These are phyloP conservation scores for Drosophila pegasa DNA, from an alignment of 2,888 invertebrate genomes.

Conservation along the genomic window DNA sequence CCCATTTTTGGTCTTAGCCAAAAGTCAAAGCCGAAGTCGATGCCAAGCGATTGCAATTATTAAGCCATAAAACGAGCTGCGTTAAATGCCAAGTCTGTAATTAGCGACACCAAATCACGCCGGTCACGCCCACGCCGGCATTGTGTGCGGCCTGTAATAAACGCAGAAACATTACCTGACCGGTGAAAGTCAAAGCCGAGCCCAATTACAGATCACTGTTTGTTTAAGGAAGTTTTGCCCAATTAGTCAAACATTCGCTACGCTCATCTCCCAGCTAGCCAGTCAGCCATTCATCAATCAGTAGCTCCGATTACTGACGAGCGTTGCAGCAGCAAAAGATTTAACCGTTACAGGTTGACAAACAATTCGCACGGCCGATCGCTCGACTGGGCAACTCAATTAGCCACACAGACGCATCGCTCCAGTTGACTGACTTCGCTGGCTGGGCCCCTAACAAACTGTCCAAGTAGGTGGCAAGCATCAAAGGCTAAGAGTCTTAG, in stretches of 20 bases:
- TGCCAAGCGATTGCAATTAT: conserved; percentile 70
- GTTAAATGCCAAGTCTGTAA: conserved; percentile 78
- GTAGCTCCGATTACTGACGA: conserved; percentile 65
- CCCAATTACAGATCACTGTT: conserved; percentile 50
- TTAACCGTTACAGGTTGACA: conserved; percentile 77
- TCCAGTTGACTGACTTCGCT: conserved; percentile 71
- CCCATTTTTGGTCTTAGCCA: conserved; percentile 28
- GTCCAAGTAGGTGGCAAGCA: conserved; percentile 73
- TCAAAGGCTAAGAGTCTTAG: conserved; percentile 30
- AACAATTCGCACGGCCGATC: conserved; percentile 77
- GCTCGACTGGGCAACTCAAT: conserved; percentile 74
- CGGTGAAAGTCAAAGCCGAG: conserved; percentile 34
- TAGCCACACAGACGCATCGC: conserved; percentile 68
- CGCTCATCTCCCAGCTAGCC: conserved; percentile 42
- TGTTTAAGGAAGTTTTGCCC: conserved; percentile 69
- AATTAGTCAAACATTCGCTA: conserved; percentile 73
- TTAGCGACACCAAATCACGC: conserved; percentile 83
- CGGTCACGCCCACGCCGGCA: conserved; percentile 59
- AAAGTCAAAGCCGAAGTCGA: conserved; percentile 36
- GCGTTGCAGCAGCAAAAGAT: conserved; percentile 46
- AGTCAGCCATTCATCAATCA: conserved; percentile 43
- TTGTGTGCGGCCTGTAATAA: conserved; percentile 61
- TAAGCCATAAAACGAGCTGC: conserved; percentile 74
- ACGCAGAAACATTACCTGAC: conserved; percentile 30
- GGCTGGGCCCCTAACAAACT: conserved; percentile 29